These are phyloP conservation scores for Muntiacus reevesi DNA, from an alignment of 2,113 vertebrate genomes.

Conservation along the genomic window DNA sequence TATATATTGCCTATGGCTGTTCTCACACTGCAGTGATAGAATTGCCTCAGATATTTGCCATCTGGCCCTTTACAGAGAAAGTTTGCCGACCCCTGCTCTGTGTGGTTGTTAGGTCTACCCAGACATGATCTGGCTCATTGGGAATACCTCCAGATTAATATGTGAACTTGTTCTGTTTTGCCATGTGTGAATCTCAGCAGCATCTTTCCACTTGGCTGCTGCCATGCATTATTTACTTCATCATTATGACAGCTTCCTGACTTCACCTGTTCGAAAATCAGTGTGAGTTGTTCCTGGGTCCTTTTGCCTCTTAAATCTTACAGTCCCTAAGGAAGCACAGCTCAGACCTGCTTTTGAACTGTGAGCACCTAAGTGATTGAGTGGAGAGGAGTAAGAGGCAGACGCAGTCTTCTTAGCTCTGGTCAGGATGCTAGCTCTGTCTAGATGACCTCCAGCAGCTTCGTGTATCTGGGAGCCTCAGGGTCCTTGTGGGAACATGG, in stretches of 20 bases:
- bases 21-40: not conserved
- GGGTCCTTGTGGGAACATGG: not conserved
- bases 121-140: not conserved
- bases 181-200: not conserved
- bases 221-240: not conserved
- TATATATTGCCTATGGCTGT: not conserved
- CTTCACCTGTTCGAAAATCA: not conserved
- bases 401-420: not conserved
- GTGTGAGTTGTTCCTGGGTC: not conserved
- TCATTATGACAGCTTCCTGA: not conserved
- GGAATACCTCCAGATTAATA: not conserved
- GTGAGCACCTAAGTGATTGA: not conserved
- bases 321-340: not conserved
- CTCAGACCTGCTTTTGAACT: not conserved
- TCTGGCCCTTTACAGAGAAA: not conserved
- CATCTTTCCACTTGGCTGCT: not conserved
- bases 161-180: not conserved
- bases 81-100: not conserved
- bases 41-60: not conserved
- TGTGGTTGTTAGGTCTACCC: not conserved
- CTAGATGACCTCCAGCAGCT: not conserved
- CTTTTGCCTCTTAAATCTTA: not conserved
- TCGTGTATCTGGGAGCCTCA: not conserved
- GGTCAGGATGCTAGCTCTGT: not conserved
- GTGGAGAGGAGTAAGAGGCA: not conserved